Evolutionary conservation across 1,140 invertebrate genomes (phyloP).

Genomic region (Platyura marginata): DNA sequence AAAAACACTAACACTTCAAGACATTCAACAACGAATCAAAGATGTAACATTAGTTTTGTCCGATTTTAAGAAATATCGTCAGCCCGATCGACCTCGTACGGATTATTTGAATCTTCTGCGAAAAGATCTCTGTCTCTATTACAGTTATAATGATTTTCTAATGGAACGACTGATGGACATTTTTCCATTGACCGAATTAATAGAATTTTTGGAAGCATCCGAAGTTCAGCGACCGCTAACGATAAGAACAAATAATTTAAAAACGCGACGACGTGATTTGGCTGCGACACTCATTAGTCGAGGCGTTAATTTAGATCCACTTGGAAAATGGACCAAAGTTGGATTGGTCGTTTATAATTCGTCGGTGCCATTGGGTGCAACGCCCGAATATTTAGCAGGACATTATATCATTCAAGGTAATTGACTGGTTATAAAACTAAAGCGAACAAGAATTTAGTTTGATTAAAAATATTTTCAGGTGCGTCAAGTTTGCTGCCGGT

Average conservation of each 20-base stretch:
- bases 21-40: conserved; percentile 78
- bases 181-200: conserved; percentile 73
- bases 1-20: conserved; percentile 54
- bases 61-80: conserved; percentile 70
- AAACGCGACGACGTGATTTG: conserved; percentile 81
- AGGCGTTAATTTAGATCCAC: conserved; percentile 94
- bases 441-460: background rate
- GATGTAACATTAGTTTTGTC: conserved; percentile 73
- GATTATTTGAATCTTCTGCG: conserved; percentile 70
- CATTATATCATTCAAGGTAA: conserved; percentile 91
- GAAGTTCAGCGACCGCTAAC: conserved; percentile 91
- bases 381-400: conserved; percentile 96
- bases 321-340: conserved; percentile 98
- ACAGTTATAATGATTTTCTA: conserved; percentile 92
- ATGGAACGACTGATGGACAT: conserved; percentile 90
- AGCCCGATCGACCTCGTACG: conserved; percentile 49
- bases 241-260: conserved; percentile 88
- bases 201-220: conserved; percentile 94
- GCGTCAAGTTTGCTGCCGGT: conserved; percentile 92
- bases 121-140: conserved; percentile 84
- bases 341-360: conserved; percentile 92
- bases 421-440: background rate
- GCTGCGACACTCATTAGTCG: conserved; percentile 87
- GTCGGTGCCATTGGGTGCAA: conserved; percentile 93
- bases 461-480: conserved; percentile 17